Evolutionary conservation across 2,888 invertebrate species (phyloP).

Genomic region (Rhopalosiphum nymphaeae): DNA sequence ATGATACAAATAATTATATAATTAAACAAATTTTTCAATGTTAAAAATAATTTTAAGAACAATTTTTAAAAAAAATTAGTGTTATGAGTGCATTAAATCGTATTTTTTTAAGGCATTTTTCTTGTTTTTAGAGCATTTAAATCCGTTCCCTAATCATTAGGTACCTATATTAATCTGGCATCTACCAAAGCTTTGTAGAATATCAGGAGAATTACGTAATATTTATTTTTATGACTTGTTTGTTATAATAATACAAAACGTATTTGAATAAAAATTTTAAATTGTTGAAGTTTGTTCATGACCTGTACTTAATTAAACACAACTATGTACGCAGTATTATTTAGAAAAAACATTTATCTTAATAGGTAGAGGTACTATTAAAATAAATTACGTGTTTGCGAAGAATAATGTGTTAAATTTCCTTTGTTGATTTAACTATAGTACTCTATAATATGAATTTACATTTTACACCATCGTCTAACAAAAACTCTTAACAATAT

Average conservation of each 20-base stretch:
- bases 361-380: background rate
- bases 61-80: no score
- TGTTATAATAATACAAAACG: background rate
- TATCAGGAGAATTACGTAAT: background rate
- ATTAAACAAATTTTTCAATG: no score
- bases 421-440: background rate
- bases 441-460: background rate
- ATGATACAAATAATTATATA: no score
- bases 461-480: background rate
- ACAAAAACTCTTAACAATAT: background rate
- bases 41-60: no score
- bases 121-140: no score
- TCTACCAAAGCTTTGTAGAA: background rate
- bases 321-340: background rate
- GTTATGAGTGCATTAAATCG: background rate
- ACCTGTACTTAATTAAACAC: conserved; percentile 33
- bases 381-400: background rate
- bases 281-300: conserved; percentile 7
- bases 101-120: background rate
- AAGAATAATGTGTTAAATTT: background rate
- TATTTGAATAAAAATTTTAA: background rate
- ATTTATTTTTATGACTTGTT: background rate
- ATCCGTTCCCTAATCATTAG: background rate
- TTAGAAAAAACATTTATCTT: background rate
- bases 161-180: background rate